Base-by-base conservation (phyloP, 2,113 vertebrate genomes). In the Anoplopoma fimbria region DNA sequence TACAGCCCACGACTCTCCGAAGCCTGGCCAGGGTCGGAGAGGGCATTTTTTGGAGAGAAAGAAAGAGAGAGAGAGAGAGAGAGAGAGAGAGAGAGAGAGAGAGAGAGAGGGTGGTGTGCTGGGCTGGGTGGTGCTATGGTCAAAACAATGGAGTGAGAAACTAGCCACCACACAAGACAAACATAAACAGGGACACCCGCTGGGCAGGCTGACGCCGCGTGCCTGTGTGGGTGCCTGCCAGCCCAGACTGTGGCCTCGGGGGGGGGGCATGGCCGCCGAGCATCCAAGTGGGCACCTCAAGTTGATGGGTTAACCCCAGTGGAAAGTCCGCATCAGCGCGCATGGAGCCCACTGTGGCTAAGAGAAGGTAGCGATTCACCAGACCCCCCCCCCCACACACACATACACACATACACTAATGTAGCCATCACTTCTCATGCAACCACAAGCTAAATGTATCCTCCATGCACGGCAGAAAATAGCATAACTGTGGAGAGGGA, bases 371-470 rank as follows among this genome's bases (percentile, higher is more conserved):
- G 76, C 58, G 21, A 89, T 90, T 86, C 88, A 87, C 75, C 84
- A 91, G 83, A 84, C 51, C 63, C 77, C 88, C 74, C 60, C 72
- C 36, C 47, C 60, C 25, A 47, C 45, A 47, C 45, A 47, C 45
- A 47, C 45, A 4, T 5, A 47, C 14, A 47, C 12, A 45, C 10
- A 40, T 10, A 9, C 10, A 33, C 80, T 78, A 89, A 92, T 89
- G 84, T 74, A 92, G 87, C 87, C 90, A 89, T 91, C 83, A 83
- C 86, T 91, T 93, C 87, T 87, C 79, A 29, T 82, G 84, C 75
- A 79, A 92, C 93, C 94, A 63, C 92, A 92, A 75, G 78, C 89
- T 94, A 95, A 95, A 95, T 93, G 91, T 78, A 91, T 93, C 92
- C 83, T 88, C 79, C 85, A 87, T 84, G 76, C 84, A 45, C 71